Base-by-base conservation (phyloP, 2,113 vertebrate genomes). In the Triplophysa rosa region DNA sequence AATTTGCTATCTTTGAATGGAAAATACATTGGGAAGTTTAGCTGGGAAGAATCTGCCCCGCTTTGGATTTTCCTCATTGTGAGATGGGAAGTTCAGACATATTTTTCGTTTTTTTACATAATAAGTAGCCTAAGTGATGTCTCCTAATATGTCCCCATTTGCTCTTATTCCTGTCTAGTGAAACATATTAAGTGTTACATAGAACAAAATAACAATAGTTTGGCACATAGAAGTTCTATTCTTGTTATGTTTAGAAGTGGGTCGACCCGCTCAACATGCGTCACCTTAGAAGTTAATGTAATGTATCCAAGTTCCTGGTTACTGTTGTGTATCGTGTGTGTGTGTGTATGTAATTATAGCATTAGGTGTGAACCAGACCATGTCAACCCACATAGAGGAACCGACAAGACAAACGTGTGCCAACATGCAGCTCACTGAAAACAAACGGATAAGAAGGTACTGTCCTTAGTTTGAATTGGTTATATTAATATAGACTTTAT, bases 381-480 rank as follows among this genome's bases (percentile, higher is more conserved):
- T 58, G 3, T 54, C 47, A 19, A 64, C 37, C 49, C 59, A 29
- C 78, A 79, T 24, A 49, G 47, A 65, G 77, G 72, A 61, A 33
- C 72, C 26, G 2, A 12, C 17, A 8, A 62, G 49, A 54, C n/a
- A 70, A 49, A 52, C 14, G 52, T 6, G 4, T 61, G 76, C 45
- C 62, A 79, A 63, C 24, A 65, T 79, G 77, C 59, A 73, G 61
- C 72, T 64, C 66, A 29, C 24, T 71, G 66, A 77, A 58, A 52
- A 33, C 16, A 82, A 75, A 40, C 62, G 13, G 26, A 80, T 7
- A 10, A 75, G 71, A 29, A 78, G 84, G 84, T 86, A 84, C 9
- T 64, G 40, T 77, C 52, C 14, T 77, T 9, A 16, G 8, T 26
- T 14, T 49, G 2, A 64, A 69, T 76, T 65, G 12, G 10, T 47